phyloP scores from a whole-genome alignment of 1,140 invertebrate species.

The Diplogasteroides magnus region DNA sequence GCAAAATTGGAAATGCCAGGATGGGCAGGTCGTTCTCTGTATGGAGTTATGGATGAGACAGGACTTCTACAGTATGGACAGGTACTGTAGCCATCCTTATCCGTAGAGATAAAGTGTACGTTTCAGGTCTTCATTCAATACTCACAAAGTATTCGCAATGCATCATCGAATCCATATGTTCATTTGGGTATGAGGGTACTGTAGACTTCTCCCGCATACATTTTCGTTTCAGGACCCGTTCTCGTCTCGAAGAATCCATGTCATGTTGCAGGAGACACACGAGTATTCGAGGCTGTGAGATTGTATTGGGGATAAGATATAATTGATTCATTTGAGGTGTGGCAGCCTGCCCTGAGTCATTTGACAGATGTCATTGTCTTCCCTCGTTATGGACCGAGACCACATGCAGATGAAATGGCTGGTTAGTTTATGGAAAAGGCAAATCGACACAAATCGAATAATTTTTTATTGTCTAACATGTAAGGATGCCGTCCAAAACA shows the following conservation, averaged over 20 bases:
- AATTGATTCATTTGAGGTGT: no score
- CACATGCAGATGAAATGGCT: slow-evolving; percentile 59
- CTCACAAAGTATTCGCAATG: slow-evolving; percentile 30
- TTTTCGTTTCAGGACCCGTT: slow-evolving; percentile 34
- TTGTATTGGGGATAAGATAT: not conserved
- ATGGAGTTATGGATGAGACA: slow-evolving; percentile 56
- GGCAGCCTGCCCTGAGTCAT: slow-evolving; percentile 52
- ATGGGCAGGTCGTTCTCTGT: slow-evolving; percentile 54
- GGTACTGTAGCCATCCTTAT: not conserved
- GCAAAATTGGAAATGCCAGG: slow-evolving; percentile 52
- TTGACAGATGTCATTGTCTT: slow-evolving; percentile 58
- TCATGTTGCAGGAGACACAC: slow-evolving; percentile 57
- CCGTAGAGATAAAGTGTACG: not conserved
- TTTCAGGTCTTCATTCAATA: slow-evolving; percentile 55
- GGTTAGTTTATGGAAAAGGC: slow-evolving; percentile 28
- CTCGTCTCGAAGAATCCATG: slow-evolving; percentile 58
- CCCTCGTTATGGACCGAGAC: slow-evolving; percentile 54
- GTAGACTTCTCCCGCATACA: slow-evolving; percentile 12
- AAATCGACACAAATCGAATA: no score
- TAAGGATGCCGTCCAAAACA: no score
- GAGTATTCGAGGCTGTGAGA: slow-evolving; percentile 55
- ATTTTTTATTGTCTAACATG: no score
- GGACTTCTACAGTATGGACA: slow-evolving; percentile 55
- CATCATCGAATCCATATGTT: slow-evolving; percentile 14
- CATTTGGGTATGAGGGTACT: slow-evolving; percentile 17